Evolutionary conservation across 2,888 invertebrate species (phyloP), one percentile per base, ranked within the genome.

Genomic region (Amphipoea oculea): DNA sequence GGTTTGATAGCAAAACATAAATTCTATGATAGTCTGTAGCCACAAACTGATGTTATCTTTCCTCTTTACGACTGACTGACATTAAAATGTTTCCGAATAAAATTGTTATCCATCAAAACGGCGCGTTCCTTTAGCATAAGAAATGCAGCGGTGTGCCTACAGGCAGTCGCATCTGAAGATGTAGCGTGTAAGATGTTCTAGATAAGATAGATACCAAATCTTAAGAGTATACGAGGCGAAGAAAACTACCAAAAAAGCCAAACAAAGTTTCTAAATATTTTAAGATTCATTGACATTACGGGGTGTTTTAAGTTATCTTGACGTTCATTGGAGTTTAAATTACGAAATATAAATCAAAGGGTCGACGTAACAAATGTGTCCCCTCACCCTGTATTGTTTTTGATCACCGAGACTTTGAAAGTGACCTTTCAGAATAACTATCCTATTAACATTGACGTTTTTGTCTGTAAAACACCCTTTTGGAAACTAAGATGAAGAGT

Each of bases 51-150:
- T 81, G 85, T 85, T 72, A 86, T 77, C 73, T 86, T 85, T 80
- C 77, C 88, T 81, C 87, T 93, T 95, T 95, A 94, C 92, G 94
- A 92, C 91, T 91, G 92, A 90, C 94, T 94, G 92, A 91, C 93
- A 92, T 91, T 94, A 93, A 94, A 95, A 93, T 92, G 93, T 92
- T 92, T 88, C 92, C 92, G 91, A 94, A 95, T 95, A 95, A 95
- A 95, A 95, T 93, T 93, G 94, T 93, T 94, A 93, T 94, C 95
- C 94, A 93, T 95, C 95, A 96, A 95, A 96, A 95, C 92, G 91
- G 90, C 90, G 88, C 79, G 89, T 85, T 90, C 89, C 90, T 92
- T 91, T 90, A 91, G 91, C 93, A 91, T 93, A 89, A 90, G 90
- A 92, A 91, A 92, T 94, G 92, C 93, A 93, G 88, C 86, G 90